These are phyloP conservation scores for Apamea monoglypha DNA, from an alignment of 2,888 invertebrate genomes.

Conservation along the genomic window DNA sequence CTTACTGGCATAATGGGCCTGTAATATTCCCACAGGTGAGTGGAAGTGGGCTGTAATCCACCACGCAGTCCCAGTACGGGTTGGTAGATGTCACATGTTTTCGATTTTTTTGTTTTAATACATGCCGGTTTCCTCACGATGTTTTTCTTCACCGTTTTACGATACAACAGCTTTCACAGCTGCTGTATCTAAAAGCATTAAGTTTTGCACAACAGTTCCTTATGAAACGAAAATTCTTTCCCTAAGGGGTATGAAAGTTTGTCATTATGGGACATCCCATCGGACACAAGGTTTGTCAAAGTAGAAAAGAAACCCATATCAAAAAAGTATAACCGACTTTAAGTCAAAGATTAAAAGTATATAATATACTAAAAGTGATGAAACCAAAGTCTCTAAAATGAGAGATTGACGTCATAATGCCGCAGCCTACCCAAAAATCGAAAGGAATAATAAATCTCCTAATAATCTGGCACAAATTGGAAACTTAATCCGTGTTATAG, in stretches of 20 bases:
- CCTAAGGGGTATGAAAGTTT: not conserved
- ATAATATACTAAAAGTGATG: conserved; percentile 28
- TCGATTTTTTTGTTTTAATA: not conserved
- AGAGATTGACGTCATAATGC: conserved; percentile 49
- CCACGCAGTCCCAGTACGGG: not conserved
- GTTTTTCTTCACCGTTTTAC: not conserved
- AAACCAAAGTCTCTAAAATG: conserved; percentile 27
- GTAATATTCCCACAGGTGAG: not conserved
- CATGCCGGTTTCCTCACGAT: not conserved
- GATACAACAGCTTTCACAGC: too few species aligned
- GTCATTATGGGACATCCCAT: not conserved
- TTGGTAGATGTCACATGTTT: not conserved
- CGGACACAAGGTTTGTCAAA: not conserved
- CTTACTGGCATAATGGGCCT: not conserved
- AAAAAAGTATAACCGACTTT: not conserved
- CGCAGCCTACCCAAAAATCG: conserved; percentile 44
- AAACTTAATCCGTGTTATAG: conserved; percentile 65
- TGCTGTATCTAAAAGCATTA: not conserved
- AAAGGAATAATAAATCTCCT: conserved; percentile 63
- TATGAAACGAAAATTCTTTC: not conserved
- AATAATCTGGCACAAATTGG: conserved; percentile 68
- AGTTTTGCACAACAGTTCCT: not conserved
- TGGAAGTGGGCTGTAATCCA: not conserved
- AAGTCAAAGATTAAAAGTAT: conserved; percentile 7
- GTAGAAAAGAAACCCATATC: not conserved